A percentile compares a stretch with the other conserved stretches of the same genome.
These are phyloP conservation scores for Caenorhabditis tropicalis DNA, from an alignment of 1,140 invertebrate species.

Conservation along the genomic window DNA sequence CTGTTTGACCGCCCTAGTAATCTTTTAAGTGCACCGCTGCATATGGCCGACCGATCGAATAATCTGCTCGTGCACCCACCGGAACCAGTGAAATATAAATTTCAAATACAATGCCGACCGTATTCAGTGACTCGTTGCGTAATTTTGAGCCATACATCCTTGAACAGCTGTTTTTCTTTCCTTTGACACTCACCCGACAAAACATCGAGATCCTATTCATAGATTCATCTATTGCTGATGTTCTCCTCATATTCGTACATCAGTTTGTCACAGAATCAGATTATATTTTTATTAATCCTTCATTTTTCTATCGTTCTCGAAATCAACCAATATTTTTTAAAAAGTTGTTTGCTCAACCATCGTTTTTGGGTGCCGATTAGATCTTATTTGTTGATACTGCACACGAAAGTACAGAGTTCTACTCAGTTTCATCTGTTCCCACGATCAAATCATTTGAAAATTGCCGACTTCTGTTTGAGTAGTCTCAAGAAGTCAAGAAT, in stretches of 20 bases:
- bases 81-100: background rate
- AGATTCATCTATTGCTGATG: background rate
- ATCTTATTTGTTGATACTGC: background rate
- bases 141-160: background rate
- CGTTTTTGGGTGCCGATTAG: background rate
- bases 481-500: background rate
- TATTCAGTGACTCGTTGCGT: conserved; percentile 10
- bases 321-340: no score
- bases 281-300: no score
- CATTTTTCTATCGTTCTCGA: no score
- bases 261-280: no score
- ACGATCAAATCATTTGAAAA: background rate
- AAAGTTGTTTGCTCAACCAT: no score
- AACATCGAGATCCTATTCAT: background rate
- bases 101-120: conserved; percentile 20
- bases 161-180: background rate
- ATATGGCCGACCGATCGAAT: background rate
- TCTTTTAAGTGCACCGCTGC: background rate
- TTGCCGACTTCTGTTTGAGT: background rate
- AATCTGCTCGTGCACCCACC: conserved; percentile 5
- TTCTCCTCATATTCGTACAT: background rate
- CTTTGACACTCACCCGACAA: background rate
- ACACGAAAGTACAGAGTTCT: background rate
- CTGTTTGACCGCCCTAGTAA: conserved; percentile 6
- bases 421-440: background rate